phyloP scores from a whole-genome alignment of 2,888 invertebrate species.

The Sphaeridia pumilis region DNA sequence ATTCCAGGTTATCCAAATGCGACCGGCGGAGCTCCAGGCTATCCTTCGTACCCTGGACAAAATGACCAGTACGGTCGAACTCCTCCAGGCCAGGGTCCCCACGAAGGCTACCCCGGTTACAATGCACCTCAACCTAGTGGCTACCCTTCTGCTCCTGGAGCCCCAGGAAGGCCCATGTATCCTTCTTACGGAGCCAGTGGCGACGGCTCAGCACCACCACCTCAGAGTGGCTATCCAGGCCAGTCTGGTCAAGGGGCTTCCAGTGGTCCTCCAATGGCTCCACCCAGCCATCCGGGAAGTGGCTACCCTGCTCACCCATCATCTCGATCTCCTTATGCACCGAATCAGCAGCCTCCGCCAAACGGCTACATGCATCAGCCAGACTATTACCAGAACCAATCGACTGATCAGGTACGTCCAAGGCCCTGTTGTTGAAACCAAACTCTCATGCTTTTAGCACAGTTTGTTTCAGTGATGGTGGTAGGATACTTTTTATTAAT shows the following conservation, averaged over 20 bases:
- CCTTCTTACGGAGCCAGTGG: constrained; percentile 37
- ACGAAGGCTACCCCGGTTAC: constrained; percentile 40
- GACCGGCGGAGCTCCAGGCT: constrained; percentile 39
- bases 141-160: constrained; percentile 40
- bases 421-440: too few species aligned
- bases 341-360: constrained; percentile 27
- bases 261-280: constrained; percentile 17
- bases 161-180: constrained; percentile 40
- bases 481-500: neutral
- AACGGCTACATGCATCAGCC: constrained; percentile 39
- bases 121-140: constrained; percentile 15
- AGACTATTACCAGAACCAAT: constrained; percentile 41
- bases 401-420: constrained; percentile 32
- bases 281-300: constrained; percentile 48
- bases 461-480: too few species aligned
- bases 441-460: too few species aligned
- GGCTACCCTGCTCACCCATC: constrained; percentile 63
- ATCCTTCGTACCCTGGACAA: constrained; percentile 41
- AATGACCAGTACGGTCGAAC: constrained; percentile 41
- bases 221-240: constrained; percentile 37
- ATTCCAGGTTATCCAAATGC: constrained; percentile 42
- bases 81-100: constrained; percentile 37
- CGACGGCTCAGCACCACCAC: constrained; percentile 8
- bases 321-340: constrained; percentile 20
- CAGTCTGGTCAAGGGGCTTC: constrained; percentile 20